phyloP scores from a whole-genome alignment of 1,140 invertebrate genomes.

The Drosophila mojavensis region DNA sequence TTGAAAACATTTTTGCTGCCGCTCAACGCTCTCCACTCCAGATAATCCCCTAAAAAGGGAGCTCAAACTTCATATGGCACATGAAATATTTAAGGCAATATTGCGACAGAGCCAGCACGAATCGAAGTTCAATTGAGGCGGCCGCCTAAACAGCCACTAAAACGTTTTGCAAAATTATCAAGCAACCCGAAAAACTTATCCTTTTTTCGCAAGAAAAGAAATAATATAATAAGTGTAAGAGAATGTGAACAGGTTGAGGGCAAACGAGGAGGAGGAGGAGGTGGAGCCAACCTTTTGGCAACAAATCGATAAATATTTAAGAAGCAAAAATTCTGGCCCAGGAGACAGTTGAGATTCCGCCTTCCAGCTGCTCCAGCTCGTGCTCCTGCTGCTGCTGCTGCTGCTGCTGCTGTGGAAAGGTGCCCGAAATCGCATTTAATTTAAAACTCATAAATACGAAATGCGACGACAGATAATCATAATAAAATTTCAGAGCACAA shows the following conservation, averaged over 20 bases:
- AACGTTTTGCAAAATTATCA: conserved; percentile 75
- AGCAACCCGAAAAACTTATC: conserved; percentile 55
- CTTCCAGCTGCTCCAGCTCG: background rate
- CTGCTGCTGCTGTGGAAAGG: conserved; percentile 25
- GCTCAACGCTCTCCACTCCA: background rate
- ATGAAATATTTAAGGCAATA: conserved; percentile 71
- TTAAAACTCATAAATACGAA: conserved; percentile 81
- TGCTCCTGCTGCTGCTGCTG: background rate
- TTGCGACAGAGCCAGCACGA: conserved; percentile 52
- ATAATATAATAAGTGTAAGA: conserved; percentile 33
- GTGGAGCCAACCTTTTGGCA: conserved; percentile 16
- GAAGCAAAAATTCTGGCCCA: conserved; percentile 29
- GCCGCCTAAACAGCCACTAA: conserved; percentile 56
- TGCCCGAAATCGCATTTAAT: conserved; percentile 74
- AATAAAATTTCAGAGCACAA: conserved; percentile 61
- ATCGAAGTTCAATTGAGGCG: conserved; percentile 61
- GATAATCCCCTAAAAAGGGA: background rate
- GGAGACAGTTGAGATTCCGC: conserved; percentile 35
- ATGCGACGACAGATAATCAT: conserved; percentile 64
- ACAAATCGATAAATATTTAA: conserved; percentile 80
- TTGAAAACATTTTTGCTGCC: conserved; percentile 11
- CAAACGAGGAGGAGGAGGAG: too few relatives aligned
- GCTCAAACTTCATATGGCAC: background rate
- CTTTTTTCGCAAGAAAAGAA: conserved; percentile 36
- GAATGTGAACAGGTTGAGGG: background rate